Conservation (phyloP, 2,888 invertebrate genomes). For the Eueremaeus valkanovi region DNA sequence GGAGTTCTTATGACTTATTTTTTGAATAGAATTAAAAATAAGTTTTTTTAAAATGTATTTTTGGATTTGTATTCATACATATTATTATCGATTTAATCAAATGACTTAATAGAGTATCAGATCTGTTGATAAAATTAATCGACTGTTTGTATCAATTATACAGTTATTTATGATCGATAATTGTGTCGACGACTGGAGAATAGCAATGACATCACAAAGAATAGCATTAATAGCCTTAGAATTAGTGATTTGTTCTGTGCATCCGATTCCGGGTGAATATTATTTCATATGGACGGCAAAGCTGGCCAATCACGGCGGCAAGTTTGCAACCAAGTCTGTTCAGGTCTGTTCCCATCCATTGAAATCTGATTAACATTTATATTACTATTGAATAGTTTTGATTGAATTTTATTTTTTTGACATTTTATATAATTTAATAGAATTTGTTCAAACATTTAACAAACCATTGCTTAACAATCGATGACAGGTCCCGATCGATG, state of each 20-base stretch:
- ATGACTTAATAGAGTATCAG: too few relatives aligned
- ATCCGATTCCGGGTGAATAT: slow-evolving; percentile 95
- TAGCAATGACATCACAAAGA: slow-evolving; percentile 98
- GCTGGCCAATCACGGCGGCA: slow-evolving; percentile 69
- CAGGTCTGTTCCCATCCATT: neutral
- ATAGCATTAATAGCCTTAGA: slow-evolving; percentile 88
- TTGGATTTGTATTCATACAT: too few relatives aligned
- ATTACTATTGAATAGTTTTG: neutral
- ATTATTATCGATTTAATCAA: too few relatives aligned
- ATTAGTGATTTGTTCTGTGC: slow-evolving; percentile 91
- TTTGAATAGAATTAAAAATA: too few relatives aligned
- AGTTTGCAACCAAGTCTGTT: slow-evolving; percentile 44
- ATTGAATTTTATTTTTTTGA: too few relatives aligned
- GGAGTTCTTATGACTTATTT: too few relatives aligned
- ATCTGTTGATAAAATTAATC: too few relatives aligned
- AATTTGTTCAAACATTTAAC: neutral
- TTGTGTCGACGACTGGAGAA: slow-evolving; percentile 99
- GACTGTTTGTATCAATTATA: too few relatives aligned
- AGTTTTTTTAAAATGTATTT: too few relatives aligned
- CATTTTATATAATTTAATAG: too few relatives aligned
- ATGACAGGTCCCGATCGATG: slow-evolving; percentile 81
- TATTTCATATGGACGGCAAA: slow-evolving; percentile 95
- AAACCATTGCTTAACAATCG: neutral
- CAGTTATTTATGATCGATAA: slow-evolving; percentile 99
- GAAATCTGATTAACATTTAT: neutral